Evolutionary conservation across 2,797 vertebrate genomes (phyloP), one percentile per base, ranked within the genome.

Genomic region (Amblyraja radiata): DNA sequence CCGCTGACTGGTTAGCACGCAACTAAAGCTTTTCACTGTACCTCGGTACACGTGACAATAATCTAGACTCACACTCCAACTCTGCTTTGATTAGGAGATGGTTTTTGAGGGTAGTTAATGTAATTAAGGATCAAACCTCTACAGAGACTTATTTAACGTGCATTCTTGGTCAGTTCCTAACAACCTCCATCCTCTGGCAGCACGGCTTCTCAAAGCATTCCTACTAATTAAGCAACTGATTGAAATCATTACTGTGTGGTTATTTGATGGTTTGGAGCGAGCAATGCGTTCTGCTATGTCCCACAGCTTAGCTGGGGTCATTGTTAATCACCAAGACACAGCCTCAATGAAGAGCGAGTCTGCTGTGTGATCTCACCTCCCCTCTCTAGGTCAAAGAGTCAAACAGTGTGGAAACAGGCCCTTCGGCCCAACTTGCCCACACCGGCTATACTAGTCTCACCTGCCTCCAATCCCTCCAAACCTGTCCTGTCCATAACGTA

Each of bases 151-250:
- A 88, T 36, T 65, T 88, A 88, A 88, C 68, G 18, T 16, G 16
- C 36, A 61, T 36, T 68, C n/a, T 88, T 14, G n/a, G 84, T 88
- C 84, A 68, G 61, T 88, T 63, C 63, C 68, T 36, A 88, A 32
- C 28, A 16, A 61, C 18, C 0, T 90, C n/a, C 71, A 25, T 13
- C 2, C 25, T 76, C 90, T 8, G 36, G 36, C 73, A 25, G 71
- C 7, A 1, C 68, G 14, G 32, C 92, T 73, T 74, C 90, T 92
- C 90, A 74, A 54, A 74, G 71, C 39, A 46, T n/a, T 23, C 65
- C 36, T 65, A 21, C 39, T 73, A 91, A 91, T 91, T 91, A 73
- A 91, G 88, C 88, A 91, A 36, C 88, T 91, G 65, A 91, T 91
- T 73, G 39, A 74, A 36, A 73, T 71, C 88, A 91, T 76, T 74